These are phyloP conservation scores for Rhinogobio ventralis DNA, from an alignment of 2,797 vertebrate genomes.

Conservation along the genomic window DNA sequence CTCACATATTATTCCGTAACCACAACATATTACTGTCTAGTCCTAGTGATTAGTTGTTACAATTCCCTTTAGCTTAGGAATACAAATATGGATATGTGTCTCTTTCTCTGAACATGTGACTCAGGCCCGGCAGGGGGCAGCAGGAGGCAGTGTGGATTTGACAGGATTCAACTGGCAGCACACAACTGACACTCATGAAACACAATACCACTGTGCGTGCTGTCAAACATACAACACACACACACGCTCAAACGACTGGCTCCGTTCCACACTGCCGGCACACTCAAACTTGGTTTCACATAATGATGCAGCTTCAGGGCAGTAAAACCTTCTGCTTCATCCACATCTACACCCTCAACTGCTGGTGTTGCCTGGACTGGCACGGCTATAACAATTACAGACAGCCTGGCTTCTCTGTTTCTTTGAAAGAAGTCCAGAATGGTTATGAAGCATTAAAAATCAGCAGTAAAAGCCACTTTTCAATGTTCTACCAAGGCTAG, in stretches of 20 bases:
- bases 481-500: background rate
- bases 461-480: background rate
- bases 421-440: conserved; percentile 35
- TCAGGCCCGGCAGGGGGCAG: conserved; percentile 46
- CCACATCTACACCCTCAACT: conserved; percentile 44
- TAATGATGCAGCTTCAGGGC: conserved; percentile 46
- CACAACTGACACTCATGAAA: conserved; percentile 48
- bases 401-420: conserved; percentile 16
- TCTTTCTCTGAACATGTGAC: conserved; percentile 16
- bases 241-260: conserved; percentile 24
- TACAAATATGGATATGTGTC: background rate
- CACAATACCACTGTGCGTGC: conserved; percentile 31
- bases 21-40: conserved; percentile 3
- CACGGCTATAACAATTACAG: conserved; percentile 9
- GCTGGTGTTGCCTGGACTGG: conserved; percentile 45
- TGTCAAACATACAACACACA: background rate
- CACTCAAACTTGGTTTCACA: conserved; percentile 37
- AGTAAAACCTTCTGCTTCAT: conserved; percentile 38
- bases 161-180: conserved; percentile 24
- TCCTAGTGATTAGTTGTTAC: background rate
- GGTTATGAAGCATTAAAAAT: conserved; percentile 19
- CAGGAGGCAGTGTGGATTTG: conserved; percentile 52
- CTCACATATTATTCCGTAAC: conserved; percentile 18
- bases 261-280: conserved; percentile 27
- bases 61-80: background rate